Evolutionary conservation across 2,888 invertebrate species (phyloP).

Genomic region (Atrina japonica): DNA sequence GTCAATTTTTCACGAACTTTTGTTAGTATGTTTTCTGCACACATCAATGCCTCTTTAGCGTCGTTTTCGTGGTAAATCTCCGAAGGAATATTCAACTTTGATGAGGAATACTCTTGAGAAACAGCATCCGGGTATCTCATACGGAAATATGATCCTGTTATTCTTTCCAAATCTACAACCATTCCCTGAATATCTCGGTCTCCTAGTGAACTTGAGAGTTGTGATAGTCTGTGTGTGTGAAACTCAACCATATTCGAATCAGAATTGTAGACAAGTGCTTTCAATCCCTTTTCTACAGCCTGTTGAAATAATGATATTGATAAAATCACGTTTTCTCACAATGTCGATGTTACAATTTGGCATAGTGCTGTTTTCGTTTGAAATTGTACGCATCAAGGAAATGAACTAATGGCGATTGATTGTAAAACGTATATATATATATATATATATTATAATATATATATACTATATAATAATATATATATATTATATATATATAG

Average conservation of each 20-base stretch:
- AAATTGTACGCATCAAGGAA: too few species aligned
- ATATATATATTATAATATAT: too few species aligned
- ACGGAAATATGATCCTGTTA: constrained; percentile 14
- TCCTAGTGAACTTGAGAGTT: too few species aligned
- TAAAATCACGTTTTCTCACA: too few species aligned
- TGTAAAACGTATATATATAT: too few species aligned
- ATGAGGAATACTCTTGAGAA: not conserved
- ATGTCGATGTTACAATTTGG: too few species aligned
- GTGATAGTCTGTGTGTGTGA: constrained; percentile 8
- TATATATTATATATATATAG: too few species aligned
- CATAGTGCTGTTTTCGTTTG: too few species aligned
- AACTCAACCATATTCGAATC: constrained; percentile 5
- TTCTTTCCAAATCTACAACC: constrained; percentile 5
- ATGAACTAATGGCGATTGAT: too few species aligned
- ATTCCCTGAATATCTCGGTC: too few species aligned
- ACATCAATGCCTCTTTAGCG: not conserved
- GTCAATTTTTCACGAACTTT: not conserved
- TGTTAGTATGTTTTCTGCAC: not conserved
- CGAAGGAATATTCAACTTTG: not conserved
- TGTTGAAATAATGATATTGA: too few species aligned
- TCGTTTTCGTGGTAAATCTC: not conserved
- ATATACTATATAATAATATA: too few species aligned
- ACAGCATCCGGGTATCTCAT: constrained; percentile 28
- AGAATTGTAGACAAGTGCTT: constrained; percentile 7
- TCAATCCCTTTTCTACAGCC: constrained; percentile 19